A percentile compares a stretch with the other conserved stretches of the same genome.
These are phyloP conservation scores for Syngnathus floridae DNA, from an alignment of 2,113 vertebrate genomes.

Conservation along the genomic window DNA sequence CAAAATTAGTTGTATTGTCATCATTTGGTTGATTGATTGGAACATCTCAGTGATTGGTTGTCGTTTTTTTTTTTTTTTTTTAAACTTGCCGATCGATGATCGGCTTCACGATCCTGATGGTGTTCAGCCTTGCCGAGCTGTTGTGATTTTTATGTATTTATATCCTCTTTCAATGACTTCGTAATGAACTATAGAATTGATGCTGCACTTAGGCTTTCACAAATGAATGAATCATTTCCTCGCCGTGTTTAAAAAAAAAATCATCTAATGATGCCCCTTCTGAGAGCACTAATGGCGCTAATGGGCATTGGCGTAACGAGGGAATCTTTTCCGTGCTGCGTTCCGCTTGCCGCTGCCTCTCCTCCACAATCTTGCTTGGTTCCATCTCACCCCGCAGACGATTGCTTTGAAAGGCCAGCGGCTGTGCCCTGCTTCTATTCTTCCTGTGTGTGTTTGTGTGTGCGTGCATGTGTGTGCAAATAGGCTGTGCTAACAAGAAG, in stretches of 20 bases:
- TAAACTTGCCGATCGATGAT: too few relatives aligned
- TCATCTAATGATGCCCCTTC: neutral
- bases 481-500: conserved; percentile 56
- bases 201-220: neutral
- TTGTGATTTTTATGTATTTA: neutral
- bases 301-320: conserved; percentile 3
- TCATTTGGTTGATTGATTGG: too few relatives aligned
- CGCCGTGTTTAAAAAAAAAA: neutral
- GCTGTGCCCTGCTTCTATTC: conserved; percentile 33
- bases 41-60: too few relatives aligned
- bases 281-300: conserved; percentile 5
- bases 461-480: conserved; percentile 18
- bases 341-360: conserved; percentile 8
- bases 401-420: conserved; percentile 57
- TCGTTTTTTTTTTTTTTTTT: too few relatives aligned
- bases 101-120: too few relatives aligned
- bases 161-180: neutral
- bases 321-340: conserved; percentile 18
- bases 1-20: too few relatives aligned
- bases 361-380: conserved; percentile 20
- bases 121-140: neutral
- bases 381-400: conserved; percentile 43
- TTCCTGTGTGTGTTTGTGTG: too few relatives aligned
- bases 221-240: neutral
- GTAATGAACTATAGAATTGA: neutral